Percentiles rank a stretch among this genome's conserved stretches.
Conservation (phyloP, 2,888 invertebrate species). For the Sturmia bella region DNA sequence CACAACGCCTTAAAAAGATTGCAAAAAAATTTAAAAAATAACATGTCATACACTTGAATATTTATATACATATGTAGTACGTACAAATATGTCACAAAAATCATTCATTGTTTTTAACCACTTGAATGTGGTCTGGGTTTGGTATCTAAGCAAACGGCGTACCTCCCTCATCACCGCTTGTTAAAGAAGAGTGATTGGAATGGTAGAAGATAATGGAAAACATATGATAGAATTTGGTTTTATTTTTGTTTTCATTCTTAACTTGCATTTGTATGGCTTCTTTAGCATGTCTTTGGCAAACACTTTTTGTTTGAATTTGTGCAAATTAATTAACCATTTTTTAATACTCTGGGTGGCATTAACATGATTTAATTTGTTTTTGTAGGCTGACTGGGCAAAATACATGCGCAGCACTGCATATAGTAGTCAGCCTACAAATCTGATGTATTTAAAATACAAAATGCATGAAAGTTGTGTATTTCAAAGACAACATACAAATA, state of each 20-base stretch:
- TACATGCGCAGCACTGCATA: too few relatives aligned
- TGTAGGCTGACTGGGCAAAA: too few relatives aligned
- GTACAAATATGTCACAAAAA: slow-evolving; percentile 2
- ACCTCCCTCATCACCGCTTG: not conserved
- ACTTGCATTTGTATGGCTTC: slow-evolving; percentile 48
- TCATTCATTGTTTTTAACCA: slow-evolving; percentile 49
- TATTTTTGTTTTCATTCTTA: slow-evolving; percentile 7
- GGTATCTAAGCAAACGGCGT: slow-evolving; percentile 37
- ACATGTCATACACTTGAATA: slow-evolving; percentile 13
- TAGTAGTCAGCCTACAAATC: too few relatives aligned
- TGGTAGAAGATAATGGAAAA: slow-evolving; percentile 11
- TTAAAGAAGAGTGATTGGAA: not conserved
- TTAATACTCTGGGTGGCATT: slow-evolving; percentile 5
- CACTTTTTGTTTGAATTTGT: slow-evolving; percentile 38
- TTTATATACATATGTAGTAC: not conserved
- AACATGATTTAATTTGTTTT: not conserved
- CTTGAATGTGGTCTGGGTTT: slow-evolving; percentile 52
- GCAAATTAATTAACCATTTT: slow-evolving; percentile 47
- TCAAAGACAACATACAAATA: too few relatives aligned
- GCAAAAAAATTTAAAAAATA: not conserved
- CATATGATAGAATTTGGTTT: slow-evolving; percentile 5
- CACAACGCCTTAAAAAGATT: not conserved
- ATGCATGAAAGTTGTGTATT: too few relatives aligned
- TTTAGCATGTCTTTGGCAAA: slow-evolving; percentile 39
- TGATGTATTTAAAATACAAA: too few relatives aligned